Evolutionary conservation across 2,113 vertebrate genomes (phyloP).

Genomic region (Corythornis vintsioides): DNA sequence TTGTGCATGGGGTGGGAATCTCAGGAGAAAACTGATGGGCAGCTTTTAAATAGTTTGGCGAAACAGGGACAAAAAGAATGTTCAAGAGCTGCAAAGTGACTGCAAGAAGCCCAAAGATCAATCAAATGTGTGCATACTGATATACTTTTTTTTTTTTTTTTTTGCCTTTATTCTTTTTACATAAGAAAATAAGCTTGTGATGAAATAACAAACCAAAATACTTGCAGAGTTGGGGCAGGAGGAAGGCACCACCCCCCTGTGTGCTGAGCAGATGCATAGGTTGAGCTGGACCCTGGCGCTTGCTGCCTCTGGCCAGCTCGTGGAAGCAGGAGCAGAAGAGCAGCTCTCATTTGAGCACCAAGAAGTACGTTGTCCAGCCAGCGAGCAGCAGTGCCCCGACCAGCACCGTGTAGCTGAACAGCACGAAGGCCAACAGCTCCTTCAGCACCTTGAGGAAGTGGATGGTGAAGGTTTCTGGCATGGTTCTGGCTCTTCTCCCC

Average conservation of each 20-base stretch:
- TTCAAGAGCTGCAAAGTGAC: not conserved
- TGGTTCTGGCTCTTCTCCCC: slow-evolving; percentile 28
- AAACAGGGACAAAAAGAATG: not conserved
- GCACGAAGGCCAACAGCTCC: slow-evolving; percentile 92
- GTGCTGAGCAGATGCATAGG: fast-evolving
- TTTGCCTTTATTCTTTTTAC: not conserved
- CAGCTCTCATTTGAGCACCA: slow-evolving; percentile 85
- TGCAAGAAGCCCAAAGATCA: not conserved
- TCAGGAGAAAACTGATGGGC: not conserved
- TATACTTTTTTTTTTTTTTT: not conserved
- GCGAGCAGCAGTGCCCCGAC: slow-evolving; percentile 91
- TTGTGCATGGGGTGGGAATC: not conserved
- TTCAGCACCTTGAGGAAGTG: slow-evolving; percentile 90
- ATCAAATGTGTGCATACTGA: not conserved
- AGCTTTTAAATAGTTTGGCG: not conserved
- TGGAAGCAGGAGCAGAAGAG: not conserved
- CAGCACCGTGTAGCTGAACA: slow-evolving; percentile 94
- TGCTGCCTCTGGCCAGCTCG: not conserved
- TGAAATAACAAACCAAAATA: not conserved
- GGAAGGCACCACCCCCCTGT: not conserved
- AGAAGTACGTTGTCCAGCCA: slow-evolving; percentile 94
- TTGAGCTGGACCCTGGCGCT: not conserved
- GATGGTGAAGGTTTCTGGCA: slow-evolving; percentile 81
- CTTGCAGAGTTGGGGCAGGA: not conserved
- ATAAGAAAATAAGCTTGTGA: not conserved